Conservation (phyloP, 2,888 invertebrate genomes). For the Napeogenes sylphis region DNA sequence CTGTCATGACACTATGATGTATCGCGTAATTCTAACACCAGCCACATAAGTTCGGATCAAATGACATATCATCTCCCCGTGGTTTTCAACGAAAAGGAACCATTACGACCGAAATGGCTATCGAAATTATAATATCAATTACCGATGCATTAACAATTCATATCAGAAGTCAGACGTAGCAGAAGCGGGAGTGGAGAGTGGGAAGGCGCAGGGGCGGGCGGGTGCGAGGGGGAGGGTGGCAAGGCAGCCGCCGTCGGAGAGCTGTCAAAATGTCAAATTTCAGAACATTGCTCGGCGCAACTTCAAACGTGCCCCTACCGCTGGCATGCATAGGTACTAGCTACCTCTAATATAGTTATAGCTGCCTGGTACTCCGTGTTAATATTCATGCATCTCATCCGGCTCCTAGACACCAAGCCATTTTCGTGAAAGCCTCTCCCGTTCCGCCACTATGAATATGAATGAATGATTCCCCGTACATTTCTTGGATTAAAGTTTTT, state of each 20-base stretch:
- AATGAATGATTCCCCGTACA: conserved; percentile 69
- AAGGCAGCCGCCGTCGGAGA: conserved; percentile 72
- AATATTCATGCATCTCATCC: conserved; percentile 77
- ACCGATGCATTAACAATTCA: conserved; percentile 77
- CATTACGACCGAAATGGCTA: conserved; percentile 56
- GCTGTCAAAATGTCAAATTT: conserved; percentile 80
- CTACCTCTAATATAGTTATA: conserved; percentile 73
- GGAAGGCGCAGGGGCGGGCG: conserved; percentile 51
- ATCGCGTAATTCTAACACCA: background rate
- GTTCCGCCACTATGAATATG: conserved; percentile 70
- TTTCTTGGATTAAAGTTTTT: conserved; percentile 69
- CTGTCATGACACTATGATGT: conserved; percentile 16
- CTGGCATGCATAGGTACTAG: conserved; percentile 57
- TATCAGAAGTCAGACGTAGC: conserved; percentile 74
- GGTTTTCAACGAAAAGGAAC: conserved; percentile 57
- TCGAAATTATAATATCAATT: conserved; percentile 77
- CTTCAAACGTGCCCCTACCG: conserved; percentile 75
- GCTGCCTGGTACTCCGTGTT: conserved; percentile 65
- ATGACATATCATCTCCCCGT: conserved; percentile 24
- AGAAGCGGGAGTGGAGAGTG: conserved; percentile 67
- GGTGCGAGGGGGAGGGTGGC: conserved; percentile 48
- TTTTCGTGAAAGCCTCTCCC: conserved; percentile 73
- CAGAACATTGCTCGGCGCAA: conserved; percentile 74
- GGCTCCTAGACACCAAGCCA: conserved; percentile 66
- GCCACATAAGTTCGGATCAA: conserved; percentile 14